These are phyloP conservation scores for Heliocidaris erythrogramma DNA, from an alignment of 35 echinoderm and acorn worm species.

Conservation along the genomic window DNA sequence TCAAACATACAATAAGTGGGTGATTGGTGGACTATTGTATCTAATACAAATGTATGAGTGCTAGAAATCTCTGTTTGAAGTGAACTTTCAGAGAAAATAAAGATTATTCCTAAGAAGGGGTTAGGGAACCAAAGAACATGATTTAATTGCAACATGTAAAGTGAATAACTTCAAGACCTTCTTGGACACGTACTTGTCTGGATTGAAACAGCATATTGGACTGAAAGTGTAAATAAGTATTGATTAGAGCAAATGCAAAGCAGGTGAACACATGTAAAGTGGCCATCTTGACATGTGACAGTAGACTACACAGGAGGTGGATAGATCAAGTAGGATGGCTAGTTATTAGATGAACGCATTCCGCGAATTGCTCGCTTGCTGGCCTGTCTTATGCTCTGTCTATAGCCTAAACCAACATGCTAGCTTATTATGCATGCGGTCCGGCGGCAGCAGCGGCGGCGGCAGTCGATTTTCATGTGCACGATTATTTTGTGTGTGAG, in stretches of 20 bases:
- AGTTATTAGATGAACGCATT: slow-evolving; percentile 40
- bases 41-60: too few species aligned
- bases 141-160: too few species aligned
- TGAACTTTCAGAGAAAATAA: too few species aligned
- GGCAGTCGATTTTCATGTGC: slow-evolving; percentile 44
- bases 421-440: slow-evolving; percentile 39
- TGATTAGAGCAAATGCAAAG: slow-evolving; percentile 3
- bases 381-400: not conserved
- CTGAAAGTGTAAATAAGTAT: not conserved
- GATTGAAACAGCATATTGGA: slow-evolving; percentile 2
- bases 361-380: slow-evolving; percentile 34
- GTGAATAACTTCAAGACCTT: not conserved
- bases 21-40: too few species aligned
- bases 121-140: too few species aligned
- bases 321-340: slow-evolving; percentile 40
- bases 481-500: slow-evolving; percentile 34
- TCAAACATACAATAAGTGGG: too few species aligned
- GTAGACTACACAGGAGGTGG: slow-evolving; percentile 25
- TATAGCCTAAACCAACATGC: slow-evolving; percentile 40
- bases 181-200: not conserved
- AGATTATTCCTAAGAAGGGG: too few species aligned
- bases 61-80: too few species aligned
- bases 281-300: slow-evolving; percentile 25
- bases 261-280: slow-evolving; percentile 26
- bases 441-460: not conserved